Conservation (phyloP, 2,113 vertebrate genomes). For the Esox niger region DNA sequence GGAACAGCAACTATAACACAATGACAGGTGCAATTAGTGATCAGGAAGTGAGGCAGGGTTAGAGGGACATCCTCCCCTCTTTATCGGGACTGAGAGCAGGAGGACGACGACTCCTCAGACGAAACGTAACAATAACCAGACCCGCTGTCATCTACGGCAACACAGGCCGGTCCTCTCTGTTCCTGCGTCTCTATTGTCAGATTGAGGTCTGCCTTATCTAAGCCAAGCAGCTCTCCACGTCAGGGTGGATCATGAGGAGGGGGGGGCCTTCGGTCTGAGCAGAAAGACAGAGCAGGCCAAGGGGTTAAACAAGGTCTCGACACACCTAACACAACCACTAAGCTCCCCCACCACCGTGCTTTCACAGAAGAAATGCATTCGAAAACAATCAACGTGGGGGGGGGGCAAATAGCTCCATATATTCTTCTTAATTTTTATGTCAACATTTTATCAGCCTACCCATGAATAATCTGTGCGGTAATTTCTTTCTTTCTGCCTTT, state of each 20-base stretch:
- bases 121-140: slow-evolving; percentile 25
- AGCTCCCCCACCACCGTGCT: slow-evolving; percentile 23
- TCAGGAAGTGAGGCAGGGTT: slow-evolving; percentile 61
- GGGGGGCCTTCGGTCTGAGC: background rate
- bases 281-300: slow-evolving; percentile 24
- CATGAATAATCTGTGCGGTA: slow-evolving; percentile 80
- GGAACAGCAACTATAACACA: slow-evolving; percentile 11
- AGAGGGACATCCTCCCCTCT: slow-evolving; percentile 33
- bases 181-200: slow-evolving; percentile 61
- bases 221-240: slow-evolving; percentile 45
- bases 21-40: slow-evolving; percentile 42
- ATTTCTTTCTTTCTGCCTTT: slow-evolving; percentile 80
- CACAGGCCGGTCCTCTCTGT: slow-evolving; percentile 41
- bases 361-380: background rate
- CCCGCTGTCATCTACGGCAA: slow-evolving; percentile 35
- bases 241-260: slow-evolving; percentile 23
- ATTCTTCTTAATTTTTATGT: slow-evolving; percentile 77
- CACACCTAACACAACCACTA: slow-evolving; percentile 36
- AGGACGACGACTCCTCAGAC: slow-evolving; percentile 16
- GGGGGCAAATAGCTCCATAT: slow-evolving; percentile 36
- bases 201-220: slow-evolving; percentile 69
- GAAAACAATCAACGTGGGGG: slow-evolving; percentile 46
- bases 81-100: background rate
- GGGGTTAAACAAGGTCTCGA: slow-evolving; percentile 66
- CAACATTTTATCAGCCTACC: slow-evolving; percentile 77